These are phyloP conservation scores for Tribolium castaneum DNA, from an alignment of 1,140 invertebrate genomes.

Conservation along the genomic window DNA sequence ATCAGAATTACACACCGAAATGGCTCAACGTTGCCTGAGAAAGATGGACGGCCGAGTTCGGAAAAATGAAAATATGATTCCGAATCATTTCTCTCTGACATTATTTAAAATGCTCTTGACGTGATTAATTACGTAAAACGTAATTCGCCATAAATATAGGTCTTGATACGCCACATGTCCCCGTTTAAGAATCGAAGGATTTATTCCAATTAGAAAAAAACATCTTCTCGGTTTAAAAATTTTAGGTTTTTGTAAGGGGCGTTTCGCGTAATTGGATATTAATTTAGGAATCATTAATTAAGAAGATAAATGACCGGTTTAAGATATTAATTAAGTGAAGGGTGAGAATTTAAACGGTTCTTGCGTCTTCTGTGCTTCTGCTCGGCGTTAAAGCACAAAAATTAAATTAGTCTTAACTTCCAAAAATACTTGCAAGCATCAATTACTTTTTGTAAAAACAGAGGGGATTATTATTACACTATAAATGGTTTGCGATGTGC, in stretches of 20 bases:
- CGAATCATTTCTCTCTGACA: slow-evolving; percentile 53
- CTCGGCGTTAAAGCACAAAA: neutral
- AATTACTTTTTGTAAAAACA: too few species aligned
- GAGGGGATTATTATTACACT: too few species aligned
- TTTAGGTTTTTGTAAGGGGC: slow-evolving; percentile 29
- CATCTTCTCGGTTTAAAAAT: neutral
- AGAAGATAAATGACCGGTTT: slow-evolving; percentile 59
- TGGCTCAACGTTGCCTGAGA: slow-evolving; percentile 42
- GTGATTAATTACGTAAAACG: slow-evolving; percentile 51
- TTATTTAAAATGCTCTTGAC: slow-evolving; percentile 47
- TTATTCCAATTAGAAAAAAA: slow-evolving; percentile 9
- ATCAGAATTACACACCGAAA: slow-evolving; percentile 51
- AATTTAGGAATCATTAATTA: slow-evolving; percentile 60
- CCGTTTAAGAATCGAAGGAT: slow-evolving; percentile 23
- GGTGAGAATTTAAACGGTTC: slow-evolving; percentile 40
- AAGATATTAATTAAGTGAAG: slow-evolving; percentile 58
- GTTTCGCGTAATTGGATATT: slow-evolving; percentile 59
- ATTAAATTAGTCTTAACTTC: neutral
- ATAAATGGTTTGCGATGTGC: too few species aligned
- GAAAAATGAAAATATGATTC: slow-evolving; percentile 57
- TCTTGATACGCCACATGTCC: slow-evolving; percentile 42
- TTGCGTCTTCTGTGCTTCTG: slow-evolving; percentile 8
- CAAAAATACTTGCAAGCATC: neutral
- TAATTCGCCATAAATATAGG: slow-evolving; percentile 50
- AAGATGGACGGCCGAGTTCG: slow-evolving; percentile 50